Conservation (phyloP, 2,888 invertebrate species). For the Drosophila tanythrix region DNA sequence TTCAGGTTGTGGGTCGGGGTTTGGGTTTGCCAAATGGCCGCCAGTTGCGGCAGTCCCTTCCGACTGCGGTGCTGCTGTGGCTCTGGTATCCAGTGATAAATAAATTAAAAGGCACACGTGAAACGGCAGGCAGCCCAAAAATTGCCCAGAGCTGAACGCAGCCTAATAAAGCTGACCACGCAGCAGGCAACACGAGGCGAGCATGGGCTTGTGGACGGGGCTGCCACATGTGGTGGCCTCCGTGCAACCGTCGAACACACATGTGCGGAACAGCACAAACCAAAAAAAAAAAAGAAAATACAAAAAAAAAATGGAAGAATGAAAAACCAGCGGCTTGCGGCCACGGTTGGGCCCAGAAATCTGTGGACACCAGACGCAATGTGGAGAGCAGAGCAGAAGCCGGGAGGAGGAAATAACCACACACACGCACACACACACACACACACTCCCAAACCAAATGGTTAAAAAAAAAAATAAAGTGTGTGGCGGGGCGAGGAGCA, state of each 20-base stretch:
- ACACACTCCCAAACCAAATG: slow-evolving; percentile 45
- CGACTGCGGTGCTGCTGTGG: slow-evolving; percentile 21
- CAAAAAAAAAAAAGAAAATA: slow-evolving; percentile 22
- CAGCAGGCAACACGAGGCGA: slow-evolving; percentile 3
- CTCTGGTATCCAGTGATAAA: slow-evolving; percentile 59
- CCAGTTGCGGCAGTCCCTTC: slow-evolving; percentile 27
- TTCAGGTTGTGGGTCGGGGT: neutral
- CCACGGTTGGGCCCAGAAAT: slow-evolving; percentile 38
- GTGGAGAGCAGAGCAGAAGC: neutral
- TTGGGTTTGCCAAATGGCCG: slow-evolving; percentile 37
- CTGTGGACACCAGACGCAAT: slow-evolving; percentile 17
- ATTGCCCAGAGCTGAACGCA: slow-evolving; percentile 54
- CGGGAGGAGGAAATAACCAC: slow-evolving; percentile 16
- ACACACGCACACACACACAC: neutral
- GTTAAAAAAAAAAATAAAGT: slow-evolving; percentile 45
- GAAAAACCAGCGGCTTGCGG: slow-evolving; percentile 53
- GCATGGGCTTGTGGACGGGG: neutral
- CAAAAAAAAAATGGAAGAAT: neutral
- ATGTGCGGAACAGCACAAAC: slow-evolving; percentile 12
- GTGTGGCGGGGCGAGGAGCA: neutral
- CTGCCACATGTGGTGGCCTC: slow-evolving; percentile 43
- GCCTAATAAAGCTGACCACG: slow-evolving; percentile 73
- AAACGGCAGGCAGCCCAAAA: slow-evolving; percentile 62
- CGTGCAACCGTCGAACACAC: slow-evolving; percentile 29
- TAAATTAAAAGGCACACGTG: slow-evolving; percentile 79